phyloP scores from a whole-genome alignment of 2,113 vertebrate genomes.

The Hemibagrus wyckioides region DNA sequence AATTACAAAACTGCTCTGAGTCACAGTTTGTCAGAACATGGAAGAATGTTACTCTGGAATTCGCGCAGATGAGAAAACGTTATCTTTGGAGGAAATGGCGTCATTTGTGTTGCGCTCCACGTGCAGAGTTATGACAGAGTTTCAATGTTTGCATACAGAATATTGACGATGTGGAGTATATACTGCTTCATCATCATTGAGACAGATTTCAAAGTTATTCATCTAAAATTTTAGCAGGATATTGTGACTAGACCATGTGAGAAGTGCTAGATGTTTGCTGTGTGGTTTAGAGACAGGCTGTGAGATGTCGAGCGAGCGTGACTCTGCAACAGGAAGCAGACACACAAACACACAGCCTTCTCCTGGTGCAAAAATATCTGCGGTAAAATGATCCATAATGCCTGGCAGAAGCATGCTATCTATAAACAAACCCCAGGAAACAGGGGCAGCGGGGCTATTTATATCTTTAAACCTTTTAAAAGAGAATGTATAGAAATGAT shows the following conservation, averaged over 20 bases:
- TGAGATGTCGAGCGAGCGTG: not conserved
- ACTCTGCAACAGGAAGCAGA: slow-evolving; percentile 11
- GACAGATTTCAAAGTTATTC: not conserved
- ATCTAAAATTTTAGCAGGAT: not conserved
- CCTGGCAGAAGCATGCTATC: slow-evolving; percentile 26
- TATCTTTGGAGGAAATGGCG: slow-evolving; percentile 18
- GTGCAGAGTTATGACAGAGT: not conserved
- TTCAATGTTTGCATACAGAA: not conserved
- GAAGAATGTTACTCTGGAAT: slow-evolving; percentile 16
- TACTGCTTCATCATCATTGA: not conserved
- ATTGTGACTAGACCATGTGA: too few species aligned
- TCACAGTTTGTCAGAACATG: slow-evolving; percentile 54
- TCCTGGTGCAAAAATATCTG: slow-evolving; percentile 34
- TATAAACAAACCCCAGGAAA: slow-evolving; percentile 37
- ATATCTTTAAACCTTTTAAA: slow-evolving; percentile 15
- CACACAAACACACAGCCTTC: slow-evolving; percentile 2
- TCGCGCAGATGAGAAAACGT: not conserved
- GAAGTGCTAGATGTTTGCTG: not conserved
- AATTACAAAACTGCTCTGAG: slow-evolving; percentile 52
- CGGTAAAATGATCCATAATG: slow-evolving; percentile 46
- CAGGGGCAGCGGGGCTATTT: slow-evolving; percentile 19
- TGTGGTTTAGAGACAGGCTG: not conserved
- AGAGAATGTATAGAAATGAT: too few species aligned
- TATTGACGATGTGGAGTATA: not conserved
- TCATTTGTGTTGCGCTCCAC: not conserved